Evolutionary conservation across 2,113 vertebrate species (phyloP), one percentile per base, ranked within the genome.

Genomic region (Gopherus evgoodei): DNA sequence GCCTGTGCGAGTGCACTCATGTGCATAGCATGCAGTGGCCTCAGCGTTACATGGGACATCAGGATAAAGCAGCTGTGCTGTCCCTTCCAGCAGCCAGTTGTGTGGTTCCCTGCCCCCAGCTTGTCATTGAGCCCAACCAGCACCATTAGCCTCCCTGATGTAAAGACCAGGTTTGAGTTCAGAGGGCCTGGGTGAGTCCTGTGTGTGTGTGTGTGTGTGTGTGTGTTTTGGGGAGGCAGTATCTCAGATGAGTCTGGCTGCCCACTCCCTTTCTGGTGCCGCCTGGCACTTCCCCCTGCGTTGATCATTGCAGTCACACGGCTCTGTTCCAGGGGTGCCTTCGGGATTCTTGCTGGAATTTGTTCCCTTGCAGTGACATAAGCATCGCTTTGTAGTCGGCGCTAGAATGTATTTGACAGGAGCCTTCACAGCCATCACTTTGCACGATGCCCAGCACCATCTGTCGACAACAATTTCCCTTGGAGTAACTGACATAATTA

Each of bases 291-390:
- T 2, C 4, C 4, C 31, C 49, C 4, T 1, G 0, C 53, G 42
- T 27, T 79, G 56, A 53, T 72, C 49, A 38, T 42, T 10, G 1
- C 0, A 0, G 14, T 62, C 5, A 2, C 54, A 31, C 21, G 25
- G 6, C 8, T 19, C 12, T 0, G 3, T 12, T 49, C 56, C 0
- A 0, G 1, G 0, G 0, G 29, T 22, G 38, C 35, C 13, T 29
- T 69, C 8, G 3, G 31, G 7, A 22, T 24, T 50, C 49, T 52
- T 7, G 78, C 49, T 35, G 83, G 83, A 6, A 1, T 2, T 21
- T 0, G 47, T 0, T 84, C 0, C 17, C 56, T 11, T 2, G 8
- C 81, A 10, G 79, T 3, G 86, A 6, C 0, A 8, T 0, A 0
- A 53, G 47, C 49, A 13, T 11, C n/a, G 0, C 3, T 49, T 52